phyloP scores from a whole-genome alignment of 2,888 invertebrate species.

The Desoria tigrina region DNA sequence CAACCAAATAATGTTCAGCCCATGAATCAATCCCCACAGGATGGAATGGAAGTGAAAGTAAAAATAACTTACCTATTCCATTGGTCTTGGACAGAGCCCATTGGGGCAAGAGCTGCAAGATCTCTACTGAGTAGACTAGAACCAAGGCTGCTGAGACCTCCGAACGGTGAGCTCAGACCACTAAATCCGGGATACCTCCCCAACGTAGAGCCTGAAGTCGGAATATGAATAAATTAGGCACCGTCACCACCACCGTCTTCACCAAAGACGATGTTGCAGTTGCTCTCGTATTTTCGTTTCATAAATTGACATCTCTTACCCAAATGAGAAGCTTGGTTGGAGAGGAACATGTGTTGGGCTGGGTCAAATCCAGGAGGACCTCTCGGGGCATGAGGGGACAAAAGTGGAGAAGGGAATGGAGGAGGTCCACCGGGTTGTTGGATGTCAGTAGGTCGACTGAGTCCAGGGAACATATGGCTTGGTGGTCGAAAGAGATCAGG shows the following conservation, averaged over 20 bases:
- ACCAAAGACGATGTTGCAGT: too few relatives aligned
- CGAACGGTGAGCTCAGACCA: conserved; percentile 50
- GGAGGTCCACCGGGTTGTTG: conserved; percentile 27
- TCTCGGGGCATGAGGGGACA: conserved; percentile 44
- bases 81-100: conserved; percentile 48
- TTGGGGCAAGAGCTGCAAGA: conserved; percentile 43
- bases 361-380: conserved; percentile 12
- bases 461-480: conserved; percentile 65
- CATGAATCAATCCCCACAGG: too few relatives aligned
- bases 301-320: too few relatives aligned
- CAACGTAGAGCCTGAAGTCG: conserved; percentile 43
- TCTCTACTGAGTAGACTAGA: conserved; percentile 50
- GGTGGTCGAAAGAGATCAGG: conserved; percentile 69
- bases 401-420: conserved; percentile 40
- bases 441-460: conserved; percentile 42
- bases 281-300: too few relatives aligned
- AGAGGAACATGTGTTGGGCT: conserved; percentile 24
- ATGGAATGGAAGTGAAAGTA: not conserved
- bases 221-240: conserved; percentile 8
- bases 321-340: conserved; percentile 39
- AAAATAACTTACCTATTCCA: conserved; percentile 46
- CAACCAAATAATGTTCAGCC: too few relatives aligned
- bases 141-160: conserved; percentile 51
- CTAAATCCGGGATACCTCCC: conserved; percentile 49
- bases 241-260: too few relatives aligned